Base-by-base conservation (phyloP, 2,113 vertebrate genomes). In the Oryzias woworae region DNA sequence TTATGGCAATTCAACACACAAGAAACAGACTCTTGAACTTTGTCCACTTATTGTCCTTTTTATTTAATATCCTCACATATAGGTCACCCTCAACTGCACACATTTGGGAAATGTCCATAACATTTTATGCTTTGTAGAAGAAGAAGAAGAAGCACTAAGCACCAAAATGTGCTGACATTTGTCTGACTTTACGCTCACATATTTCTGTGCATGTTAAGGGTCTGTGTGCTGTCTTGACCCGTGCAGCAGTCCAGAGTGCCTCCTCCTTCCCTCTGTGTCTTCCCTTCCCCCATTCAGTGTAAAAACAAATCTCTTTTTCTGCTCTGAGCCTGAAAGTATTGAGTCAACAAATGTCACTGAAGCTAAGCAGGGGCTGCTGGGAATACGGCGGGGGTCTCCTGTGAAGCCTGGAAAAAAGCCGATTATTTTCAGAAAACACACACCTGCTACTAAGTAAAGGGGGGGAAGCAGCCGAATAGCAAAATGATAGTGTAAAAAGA, bases 251-350 rank as follows among this genome's bases (percentile, higher is more conserved):
- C 69, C 26, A 56, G 46, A 63, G 52, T 28, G 60, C 79, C 83
- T 87, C 81, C 83, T 78, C 81, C 87, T 82, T 60, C 58, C 70
- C 59, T 60, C 62, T 66, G 51, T 57, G 51, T 57, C 62, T 54
- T 74, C 81, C 85, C 87, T 69, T 90, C 90, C 90, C 87, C 88
- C 88, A 86, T 62, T 69, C 71, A 66, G 81, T 80, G 83, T 73
- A 86, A 91, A 90, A 92, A 92, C 88, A 92, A 91, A 91, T 90
- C 87, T 89, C 80, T 82, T 91, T 91, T 90, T 90, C 87, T 87
- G 84, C 87, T 81, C 85, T 71, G 59, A 84, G 86, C 78, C 84
- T 82, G 83, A 87, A 90, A 89, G 87, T 87, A 92, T 85, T 87
- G 83, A 90, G 89, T 92, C 89, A 92, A 92, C 92, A 92, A 90